Conservation (phyloP, 2,888 invertebrate species). For the Euzophera pinguis region DNA sequence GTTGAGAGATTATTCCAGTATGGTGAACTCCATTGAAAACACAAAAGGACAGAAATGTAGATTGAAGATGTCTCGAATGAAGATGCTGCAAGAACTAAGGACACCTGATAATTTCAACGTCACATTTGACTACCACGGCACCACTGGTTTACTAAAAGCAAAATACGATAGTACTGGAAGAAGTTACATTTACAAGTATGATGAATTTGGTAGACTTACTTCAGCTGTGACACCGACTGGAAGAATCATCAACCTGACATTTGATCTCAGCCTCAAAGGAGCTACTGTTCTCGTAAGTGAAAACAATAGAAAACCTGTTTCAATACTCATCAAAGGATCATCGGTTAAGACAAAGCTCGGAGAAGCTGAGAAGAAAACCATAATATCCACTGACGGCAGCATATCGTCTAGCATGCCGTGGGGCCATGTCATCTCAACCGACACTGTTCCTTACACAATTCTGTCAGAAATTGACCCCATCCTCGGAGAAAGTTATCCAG, state of each 20-base stretch:
- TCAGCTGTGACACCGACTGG: constrained; percentile 97
- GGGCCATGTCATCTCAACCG: constrained; percentile 93
- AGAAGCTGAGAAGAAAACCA: constrained; percentile 90
- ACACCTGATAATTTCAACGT: constrained; percentile 96
- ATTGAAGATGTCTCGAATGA: constrained; percentile 94
- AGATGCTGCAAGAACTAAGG: constrained; percentile 92
- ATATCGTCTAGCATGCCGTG: constrained; percentile 90
- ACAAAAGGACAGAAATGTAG: constrained; percentile 95
- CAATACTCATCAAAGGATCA: constrained; percentile 92
- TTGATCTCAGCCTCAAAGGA: constrained; percentile 94
- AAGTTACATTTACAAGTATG: constrained; percentile 96
- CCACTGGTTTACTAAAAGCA: constrained; percentile 92
- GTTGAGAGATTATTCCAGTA: constrained; percentile 89
- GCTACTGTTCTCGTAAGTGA: constrained; percentile 92
- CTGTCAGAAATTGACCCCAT: constrained; percentile 93
- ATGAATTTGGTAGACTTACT: constrained; percentile 94
- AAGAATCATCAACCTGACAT: constrained; percentile 91
- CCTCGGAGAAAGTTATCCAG: constrained; percentile 94
- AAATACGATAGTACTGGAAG: constrained; percentile 94
- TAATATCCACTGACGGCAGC: constrained; percentile 89
- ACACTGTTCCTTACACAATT: constrained; percentile 94
- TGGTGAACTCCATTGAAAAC: constrained; percentile 96
- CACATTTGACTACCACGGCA: constrained; percentile 95
- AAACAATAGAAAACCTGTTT: constrained; percentile 89
- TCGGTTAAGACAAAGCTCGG: constrained; percentile 90